phyloP scores from a whole-genome alignment of 2,113 vertebrate genomes.

The Microtus ochrogaster region DNA sequence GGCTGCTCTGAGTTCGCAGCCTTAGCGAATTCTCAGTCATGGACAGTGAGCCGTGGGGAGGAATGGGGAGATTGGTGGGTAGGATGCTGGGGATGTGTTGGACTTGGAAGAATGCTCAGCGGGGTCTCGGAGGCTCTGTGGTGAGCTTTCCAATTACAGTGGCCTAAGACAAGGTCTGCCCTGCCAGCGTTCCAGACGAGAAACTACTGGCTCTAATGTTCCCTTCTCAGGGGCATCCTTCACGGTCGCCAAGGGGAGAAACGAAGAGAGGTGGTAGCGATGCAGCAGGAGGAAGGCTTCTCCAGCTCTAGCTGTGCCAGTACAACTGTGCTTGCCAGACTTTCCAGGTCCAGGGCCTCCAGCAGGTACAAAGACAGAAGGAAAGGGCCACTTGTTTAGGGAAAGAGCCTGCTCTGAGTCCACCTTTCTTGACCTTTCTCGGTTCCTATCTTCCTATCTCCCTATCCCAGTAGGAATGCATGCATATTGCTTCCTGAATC shows the following conservation, averaged over 20 bases:
- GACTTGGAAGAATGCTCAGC: not conserved
- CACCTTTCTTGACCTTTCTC: not conserved
- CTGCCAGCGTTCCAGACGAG: not conserved
- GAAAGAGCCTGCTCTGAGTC: not conserved
- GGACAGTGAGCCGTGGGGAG: not conserved
- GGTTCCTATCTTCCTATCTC: not conserved
- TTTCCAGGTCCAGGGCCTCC: not conserved
- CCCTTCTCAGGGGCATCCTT: not conserved
- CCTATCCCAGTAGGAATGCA: not conserved
- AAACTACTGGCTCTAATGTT: not conserved
- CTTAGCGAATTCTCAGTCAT: not conserved
- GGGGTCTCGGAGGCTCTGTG: not conserved
- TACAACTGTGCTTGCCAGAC: fast-evolving
- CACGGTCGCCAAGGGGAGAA: not conserved
- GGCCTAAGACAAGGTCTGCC: not conserved
- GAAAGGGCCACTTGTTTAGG: not conserved
- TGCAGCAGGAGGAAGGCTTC: not conserved
- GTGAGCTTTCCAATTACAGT: not conserved
- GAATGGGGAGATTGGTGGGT: not conserved
- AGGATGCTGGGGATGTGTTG: not conserved
- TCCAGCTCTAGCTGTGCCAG: not conserved
- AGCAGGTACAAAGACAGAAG: not conserved
- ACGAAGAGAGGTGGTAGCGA: too few relatives aligned
- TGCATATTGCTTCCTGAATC: not conserved
- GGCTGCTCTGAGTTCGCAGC: not conserved